Evolutionary conservation across 2,113 vertebrate species (phyloP).

Genomic region (Lichenostomus cassidix): DNA sequence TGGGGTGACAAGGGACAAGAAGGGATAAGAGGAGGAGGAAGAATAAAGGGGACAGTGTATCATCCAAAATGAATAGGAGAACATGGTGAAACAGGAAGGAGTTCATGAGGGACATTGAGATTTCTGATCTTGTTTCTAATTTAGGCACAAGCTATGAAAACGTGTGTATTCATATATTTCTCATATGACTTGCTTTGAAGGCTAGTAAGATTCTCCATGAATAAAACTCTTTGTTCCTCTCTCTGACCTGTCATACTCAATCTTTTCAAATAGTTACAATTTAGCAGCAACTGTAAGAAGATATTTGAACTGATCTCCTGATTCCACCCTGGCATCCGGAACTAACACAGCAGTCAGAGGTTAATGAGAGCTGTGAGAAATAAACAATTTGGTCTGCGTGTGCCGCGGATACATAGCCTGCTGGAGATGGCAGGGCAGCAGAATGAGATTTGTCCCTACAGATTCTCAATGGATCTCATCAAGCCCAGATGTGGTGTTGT

Average conservation of each 20-base stretch:
- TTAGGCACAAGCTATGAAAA: not conserved
- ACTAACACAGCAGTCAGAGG: not conserved
- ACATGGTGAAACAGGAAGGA: not conserved
- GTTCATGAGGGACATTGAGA: not conserved
- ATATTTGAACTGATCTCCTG: not conserved
- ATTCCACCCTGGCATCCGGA: not conserved
- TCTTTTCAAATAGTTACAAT: not conserved
- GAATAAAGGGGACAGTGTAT: not conserved
- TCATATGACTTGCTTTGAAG: slow-evolving; percentile 36
- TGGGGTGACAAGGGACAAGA: not conserved
- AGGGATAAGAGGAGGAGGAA: not conserved
- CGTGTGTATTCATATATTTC: not conserved
- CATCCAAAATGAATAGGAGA: not conserved
- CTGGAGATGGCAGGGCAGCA: not conserved
- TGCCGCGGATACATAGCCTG: not conserved
- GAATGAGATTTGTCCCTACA: not conserved
- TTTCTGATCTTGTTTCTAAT: slow-evolving; percentile 27
- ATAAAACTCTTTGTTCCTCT: slow-evolving; percentile 32
- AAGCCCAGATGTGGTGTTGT: not conserved
- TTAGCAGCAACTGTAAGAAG: not conserved
- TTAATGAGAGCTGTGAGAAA: slow-evolving; percentile 1
- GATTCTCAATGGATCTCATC: not conserved
- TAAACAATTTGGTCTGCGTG: not conserved
- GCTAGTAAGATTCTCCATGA: not conserved
- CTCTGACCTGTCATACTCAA: not conserved